These are phyloP conservation scores for Chamaea fasciata DNA, from an alignment of 2,113 vertebrate species.

Conservation along the genomic window DNA sequence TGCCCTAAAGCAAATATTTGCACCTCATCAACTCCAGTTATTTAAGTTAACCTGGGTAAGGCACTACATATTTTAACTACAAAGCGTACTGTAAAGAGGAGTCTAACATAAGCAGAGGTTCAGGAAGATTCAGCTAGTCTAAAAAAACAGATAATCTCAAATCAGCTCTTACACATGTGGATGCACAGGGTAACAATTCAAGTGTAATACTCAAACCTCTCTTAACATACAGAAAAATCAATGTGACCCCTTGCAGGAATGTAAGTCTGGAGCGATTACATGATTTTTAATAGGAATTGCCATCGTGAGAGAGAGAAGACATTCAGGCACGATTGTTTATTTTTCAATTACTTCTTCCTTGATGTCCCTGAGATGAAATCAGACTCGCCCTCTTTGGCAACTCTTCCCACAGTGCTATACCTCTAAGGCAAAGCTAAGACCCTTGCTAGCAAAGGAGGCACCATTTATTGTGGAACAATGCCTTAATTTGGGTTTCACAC, in stretches of 20 bases:
- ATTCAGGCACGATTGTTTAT: neutral
- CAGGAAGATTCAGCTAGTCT: neutral
- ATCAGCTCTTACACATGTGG: neutral
- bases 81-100: neutral
- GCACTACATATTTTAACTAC: neutral
- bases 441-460: neutral
- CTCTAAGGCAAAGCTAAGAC: neutral
- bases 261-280: neutral
- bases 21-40: neutral
- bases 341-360: constrained; percentile 2
- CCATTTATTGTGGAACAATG: neutral
- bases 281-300: neutral
- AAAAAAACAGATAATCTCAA: neutral
- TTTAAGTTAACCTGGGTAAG: neutral
- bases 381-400: neutral
- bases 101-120: neutral
- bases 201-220: neutral
- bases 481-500: neutral
- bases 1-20: neutral
- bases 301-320: neutral
- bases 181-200: neutral
- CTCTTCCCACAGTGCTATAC: neutral
- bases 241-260: neutral
- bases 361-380: neutral
- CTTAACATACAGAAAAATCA: constrained; percentile 21